Evolutionary conservation across 2,113 vertebrate genomes (phyloP).

Genomic region (Rhagologus leucostigma): DNA sequence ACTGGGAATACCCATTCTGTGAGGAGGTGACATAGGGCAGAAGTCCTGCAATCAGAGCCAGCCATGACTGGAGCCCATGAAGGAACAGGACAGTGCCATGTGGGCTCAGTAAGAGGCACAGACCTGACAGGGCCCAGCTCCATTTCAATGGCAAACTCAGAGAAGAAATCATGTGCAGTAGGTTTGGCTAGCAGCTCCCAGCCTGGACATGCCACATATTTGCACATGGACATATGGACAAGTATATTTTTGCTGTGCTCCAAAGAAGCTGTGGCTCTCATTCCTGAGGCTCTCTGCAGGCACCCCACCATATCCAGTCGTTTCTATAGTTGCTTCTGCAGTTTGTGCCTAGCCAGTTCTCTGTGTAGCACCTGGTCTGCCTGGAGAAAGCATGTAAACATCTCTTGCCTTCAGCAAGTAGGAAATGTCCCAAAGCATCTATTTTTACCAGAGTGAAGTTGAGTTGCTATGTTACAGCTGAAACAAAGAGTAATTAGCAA

Average conservation of each 20-base stretch:
- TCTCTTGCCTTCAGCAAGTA: not conserved
- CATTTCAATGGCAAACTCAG: not conserved
- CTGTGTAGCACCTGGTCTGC: not conserved
- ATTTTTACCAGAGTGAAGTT: conserved; percentile 42
- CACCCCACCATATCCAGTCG: not conserved
- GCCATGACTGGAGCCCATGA: fast-evolving
- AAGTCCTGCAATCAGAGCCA: not conserved
- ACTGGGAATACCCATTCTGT: not conserved
- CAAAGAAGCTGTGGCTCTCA: not conserved
- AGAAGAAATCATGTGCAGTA: not conserved
- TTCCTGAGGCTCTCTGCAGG: not conserved
- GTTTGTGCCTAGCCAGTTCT: not conserved
- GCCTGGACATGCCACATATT: not conserved
- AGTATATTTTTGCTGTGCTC: not conserved
- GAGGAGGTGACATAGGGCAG: no score
- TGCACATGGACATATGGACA: not conserved
- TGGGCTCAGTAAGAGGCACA: not conserved
- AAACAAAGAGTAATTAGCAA: conserved; percentile 64
- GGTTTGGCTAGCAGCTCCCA: not conserved
- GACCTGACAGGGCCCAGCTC: not conserved
- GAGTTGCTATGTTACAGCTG: not conserved
- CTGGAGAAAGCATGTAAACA: conserved; percentile 14
- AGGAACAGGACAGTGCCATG: not conserved
- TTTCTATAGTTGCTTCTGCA: not conserved
- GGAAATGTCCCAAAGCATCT: conserved; percentile 36